Evolutionary conservation across 2,888 invertebrate species (phyloP), one percentile per base, ranked within the genome.

Genomic region (Limnephilus lunatus): DNA sequence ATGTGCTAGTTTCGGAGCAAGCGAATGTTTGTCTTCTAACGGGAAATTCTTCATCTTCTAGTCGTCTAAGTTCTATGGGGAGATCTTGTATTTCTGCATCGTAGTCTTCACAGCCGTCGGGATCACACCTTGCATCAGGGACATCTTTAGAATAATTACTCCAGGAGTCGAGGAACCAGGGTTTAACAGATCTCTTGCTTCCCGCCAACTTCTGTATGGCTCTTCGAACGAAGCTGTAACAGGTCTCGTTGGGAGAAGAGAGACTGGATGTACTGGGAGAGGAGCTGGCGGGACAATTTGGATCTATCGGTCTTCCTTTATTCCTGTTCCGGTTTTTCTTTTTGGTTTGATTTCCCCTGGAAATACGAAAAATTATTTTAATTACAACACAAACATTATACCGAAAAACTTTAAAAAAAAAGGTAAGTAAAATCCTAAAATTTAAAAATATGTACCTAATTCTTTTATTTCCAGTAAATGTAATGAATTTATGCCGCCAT

Each of bases 161-260:
- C 98, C 98, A 98, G 0, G 98, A 98, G 89, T 98, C 98, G 25
- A 98, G 96, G 94, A 98, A 98, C 98, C 98, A 98, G 12, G 97
- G 97, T 93, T 97, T 96, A 93, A 95, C 94, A 14, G 95, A 95
- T 12, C 97, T 97, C 0, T 97, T 96, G 12, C 97, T 97, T 4
- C 98, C 98, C 5, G 98, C 98, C 89, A 98, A 95, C 95, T 98
- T 98, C 96, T 98, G 98, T 89, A 99, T 97, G 19, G 99, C 99
- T 94, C 98, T 97, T 87, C 99, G 96, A 9, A 99, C 98, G 95
- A 99, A 99, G 94, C 98, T 98, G 95, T 99, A 99, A 95, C 99
- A 99, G 5, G 98, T 98, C 95, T 99, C 99, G 94, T 98, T 98
- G 7, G 99, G 99, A 93, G 98, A 98, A 89, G 98, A 98, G 81